phyloP scores from a whole-genome alignment of 2,888 invertebrate species.

The Dromius quadrimaculatus region DNA sequence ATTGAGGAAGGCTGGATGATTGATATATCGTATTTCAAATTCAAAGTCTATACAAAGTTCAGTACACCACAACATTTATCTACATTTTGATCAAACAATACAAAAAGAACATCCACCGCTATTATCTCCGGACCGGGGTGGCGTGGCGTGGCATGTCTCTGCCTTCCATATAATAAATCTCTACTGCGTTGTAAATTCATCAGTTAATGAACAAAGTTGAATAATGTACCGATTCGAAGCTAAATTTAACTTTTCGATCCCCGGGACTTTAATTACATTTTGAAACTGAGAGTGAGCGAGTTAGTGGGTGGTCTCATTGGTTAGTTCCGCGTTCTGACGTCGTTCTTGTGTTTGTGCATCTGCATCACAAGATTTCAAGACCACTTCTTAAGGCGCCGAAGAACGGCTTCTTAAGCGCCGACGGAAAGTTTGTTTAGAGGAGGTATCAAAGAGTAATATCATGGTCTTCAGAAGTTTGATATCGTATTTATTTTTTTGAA shows the following conservation, averaged over 20 bases:
- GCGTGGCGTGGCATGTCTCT: background rate
- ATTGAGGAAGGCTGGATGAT: too few relatives aligned
- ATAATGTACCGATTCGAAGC: slow-evolving; percentile 41
- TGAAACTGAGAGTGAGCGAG: slow-evolving; percentile 26
- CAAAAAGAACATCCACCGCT: background rate
- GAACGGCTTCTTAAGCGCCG: slow-evolving; percentile 9
- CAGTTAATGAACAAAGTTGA: slow-evolving; percentile 48
- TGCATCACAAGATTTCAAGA: slow-evolving; percentile 1
- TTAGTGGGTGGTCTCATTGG: slow-evolving; percentile 43
- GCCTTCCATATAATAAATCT: slow-evolving; percentile 18
- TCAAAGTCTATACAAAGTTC: too few relatives aligned
- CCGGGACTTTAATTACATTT: slow-evolving; percentile 47
- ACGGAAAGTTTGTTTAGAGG: background rate
- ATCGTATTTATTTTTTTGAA: background rate
- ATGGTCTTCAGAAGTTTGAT: background rate
- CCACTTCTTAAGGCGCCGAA: slow-evolving; percentile 20
- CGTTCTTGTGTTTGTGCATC: slow-evolving; percentile 45
- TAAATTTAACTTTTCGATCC: slow-evolving; percentile 38
- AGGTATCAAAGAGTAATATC: too few relatives aligned
- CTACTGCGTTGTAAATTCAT: slow-evolving; percentile 31
- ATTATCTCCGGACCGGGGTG: slow-evolving; percentile 14
- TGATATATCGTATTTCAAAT: too few relatives aligned
- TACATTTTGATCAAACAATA: background rate
- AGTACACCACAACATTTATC: too few relatives aligned
- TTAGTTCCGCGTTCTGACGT: background rate